Evolutionary conservation across 2,888 invertebrate genomes (phyloP).

Genomic region (Podabrus alpinus): DNA sequence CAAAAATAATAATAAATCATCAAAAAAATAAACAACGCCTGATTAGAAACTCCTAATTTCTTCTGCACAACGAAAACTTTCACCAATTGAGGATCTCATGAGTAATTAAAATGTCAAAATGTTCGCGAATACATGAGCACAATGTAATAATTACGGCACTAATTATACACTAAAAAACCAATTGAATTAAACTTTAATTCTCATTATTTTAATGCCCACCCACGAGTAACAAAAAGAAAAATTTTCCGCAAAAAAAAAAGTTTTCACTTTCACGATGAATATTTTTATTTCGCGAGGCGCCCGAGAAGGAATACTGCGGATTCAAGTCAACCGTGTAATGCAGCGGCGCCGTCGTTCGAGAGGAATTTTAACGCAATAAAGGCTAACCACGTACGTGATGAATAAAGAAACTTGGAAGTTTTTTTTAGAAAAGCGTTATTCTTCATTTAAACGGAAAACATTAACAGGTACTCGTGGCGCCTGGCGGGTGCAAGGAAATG

Average conservation of each 20-base stretch:
- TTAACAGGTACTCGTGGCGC: neutral
- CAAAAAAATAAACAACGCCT: neutral
- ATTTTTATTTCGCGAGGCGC: neutral
- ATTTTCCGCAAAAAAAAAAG: neutral
- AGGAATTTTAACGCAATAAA: neutral
- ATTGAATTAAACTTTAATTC: constrained; percentile 2
- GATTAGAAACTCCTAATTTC: neutral
- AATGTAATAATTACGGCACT: constrained; percentile 2
- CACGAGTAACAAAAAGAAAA: neutral
- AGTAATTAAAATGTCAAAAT: constrained; percentile 4
- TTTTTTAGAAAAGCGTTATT: neutral
- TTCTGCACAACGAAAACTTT: neutral
- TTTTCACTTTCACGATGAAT: neutral
- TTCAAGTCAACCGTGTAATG: neutral
- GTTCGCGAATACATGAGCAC: neutral
- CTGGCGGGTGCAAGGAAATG: neutral
- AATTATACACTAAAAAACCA: neutral
- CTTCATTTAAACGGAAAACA: neutral
- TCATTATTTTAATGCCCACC: neutral
- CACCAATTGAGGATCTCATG: neutral
- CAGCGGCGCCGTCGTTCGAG: neutral
- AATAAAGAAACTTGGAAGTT: neutral
- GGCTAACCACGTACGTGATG: neutral
- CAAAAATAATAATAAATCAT: neutral
- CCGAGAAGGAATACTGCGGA: neutral